These are phyloP conservation scores for Nephila pilipes DNA, from an alignment of 1,140 invertebrate species.

Conservation along the genomic window DNA sequence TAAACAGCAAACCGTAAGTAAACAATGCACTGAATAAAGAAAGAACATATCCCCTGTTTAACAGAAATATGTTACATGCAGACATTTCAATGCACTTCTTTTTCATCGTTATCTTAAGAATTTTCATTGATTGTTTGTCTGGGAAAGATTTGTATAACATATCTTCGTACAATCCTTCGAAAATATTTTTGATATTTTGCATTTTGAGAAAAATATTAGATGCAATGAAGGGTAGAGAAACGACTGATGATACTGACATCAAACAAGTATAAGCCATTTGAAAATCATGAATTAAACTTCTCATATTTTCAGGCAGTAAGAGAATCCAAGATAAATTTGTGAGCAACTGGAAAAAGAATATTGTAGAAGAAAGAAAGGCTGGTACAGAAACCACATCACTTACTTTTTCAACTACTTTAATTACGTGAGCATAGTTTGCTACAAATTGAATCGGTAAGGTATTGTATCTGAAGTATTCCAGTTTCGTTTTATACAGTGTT, in stretches of 20 bases:
- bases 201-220: neutral
- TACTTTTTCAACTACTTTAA: neutral
- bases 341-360: neutral
- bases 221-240: neutral
- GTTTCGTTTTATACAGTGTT: neutral
- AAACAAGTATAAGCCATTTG: neutral
- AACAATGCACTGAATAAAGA: neutral
- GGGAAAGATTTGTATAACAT: neutral
- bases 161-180: constrained; percentile 1
- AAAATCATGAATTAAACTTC: neutral
- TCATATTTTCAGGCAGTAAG: neutral
- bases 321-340: neutral
- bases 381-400: neutral
- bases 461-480: neutral
- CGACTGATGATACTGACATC: neutral
- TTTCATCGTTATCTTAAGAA: neutral
- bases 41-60: neutral
- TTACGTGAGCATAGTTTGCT: neutral
- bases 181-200: neutral
- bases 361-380: neutral
- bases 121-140: neutral
- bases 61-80: neutral
- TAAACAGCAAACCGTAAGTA: constrained; percentile 1
- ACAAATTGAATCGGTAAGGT: neutral
- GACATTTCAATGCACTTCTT: neutral